Evolutionary conservation across 2,113 vertebrate species (phyloP).

Genomic region (Meles meles): DNA sequence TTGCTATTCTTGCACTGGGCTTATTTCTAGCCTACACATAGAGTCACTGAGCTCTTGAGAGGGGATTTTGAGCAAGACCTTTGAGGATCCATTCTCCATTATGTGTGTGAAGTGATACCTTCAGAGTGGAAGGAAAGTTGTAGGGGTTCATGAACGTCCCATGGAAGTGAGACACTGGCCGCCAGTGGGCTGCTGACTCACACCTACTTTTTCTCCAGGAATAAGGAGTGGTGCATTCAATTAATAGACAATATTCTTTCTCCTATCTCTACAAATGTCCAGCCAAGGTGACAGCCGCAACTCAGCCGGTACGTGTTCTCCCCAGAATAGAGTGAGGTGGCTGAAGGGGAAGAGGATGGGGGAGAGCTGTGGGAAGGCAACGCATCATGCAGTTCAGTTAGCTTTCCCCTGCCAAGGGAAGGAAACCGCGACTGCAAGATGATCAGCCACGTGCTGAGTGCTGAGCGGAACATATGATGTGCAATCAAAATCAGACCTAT

Average conservation of each 20-base stretch:
- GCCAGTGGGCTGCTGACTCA: neutral
- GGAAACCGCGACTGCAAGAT: neutral
- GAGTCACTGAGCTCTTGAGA: neutral
- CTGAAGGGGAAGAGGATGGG: neutral
- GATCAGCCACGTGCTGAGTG: slow-evolving; percentile 60
- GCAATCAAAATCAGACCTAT: slow-evolving; percentile 68
- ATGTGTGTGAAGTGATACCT: neutral
- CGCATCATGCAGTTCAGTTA: neutral
- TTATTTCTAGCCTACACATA: neutral
- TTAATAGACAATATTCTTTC: neutral
- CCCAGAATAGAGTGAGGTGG: neutral
- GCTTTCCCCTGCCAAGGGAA: neutral
- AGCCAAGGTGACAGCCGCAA: neutral
- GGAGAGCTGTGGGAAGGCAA: neutral
- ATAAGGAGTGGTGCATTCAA: neutral
- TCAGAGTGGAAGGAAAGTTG: neutral
- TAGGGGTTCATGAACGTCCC: neutral
- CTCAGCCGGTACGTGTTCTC: neutral
- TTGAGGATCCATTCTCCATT: neutral
- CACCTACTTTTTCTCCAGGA: neutral
- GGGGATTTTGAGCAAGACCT: neutral
- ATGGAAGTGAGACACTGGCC: neutral
- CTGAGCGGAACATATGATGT: slow-evolving; percentile 61
- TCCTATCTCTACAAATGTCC: neutral
- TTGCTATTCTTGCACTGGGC: neutral